Evolutionary conservation across 2,113 vertebrate species (phyloP).

Genomic region (Theristicus caerulescens): DNA sequence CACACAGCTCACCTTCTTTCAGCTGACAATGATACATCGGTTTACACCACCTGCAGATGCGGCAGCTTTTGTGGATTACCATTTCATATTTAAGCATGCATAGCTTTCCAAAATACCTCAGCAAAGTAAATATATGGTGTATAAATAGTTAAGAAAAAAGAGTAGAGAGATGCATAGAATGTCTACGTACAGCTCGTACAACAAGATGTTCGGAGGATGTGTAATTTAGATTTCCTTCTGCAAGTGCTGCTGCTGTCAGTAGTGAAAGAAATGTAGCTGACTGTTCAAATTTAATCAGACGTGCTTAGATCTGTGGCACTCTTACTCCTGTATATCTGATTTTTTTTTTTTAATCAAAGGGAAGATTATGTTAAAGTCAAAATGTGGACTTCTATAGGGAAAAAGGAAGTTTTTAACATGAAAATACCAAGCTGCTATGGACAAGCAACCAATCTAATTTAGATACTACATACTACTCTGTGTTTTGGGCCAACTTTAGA

Average conservation of each 20-base stretch:
- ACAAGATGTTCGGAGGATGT: not conserved
- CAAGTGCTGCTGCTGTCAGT: not conserved
- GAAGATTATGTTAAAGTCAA: not conserved
- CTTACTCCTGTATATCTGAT: not conserved
- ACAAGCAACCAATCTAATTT: not conserved
- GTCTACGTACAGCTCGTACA: rapidly evolving
- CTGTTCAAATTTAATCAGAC: not conserved
- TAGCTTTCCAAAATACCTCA: not conserved
- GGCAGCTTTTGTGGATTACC: not conserved
- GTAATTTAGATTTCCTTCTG: not conserved
- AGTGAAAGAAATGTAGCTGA: not conserved
- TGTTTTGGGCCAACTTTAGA: not conserved
- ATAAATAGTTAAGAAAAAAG: not conserved
- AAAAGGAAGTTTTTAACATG: not conserved
- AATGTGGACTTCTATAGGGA: not conserved
- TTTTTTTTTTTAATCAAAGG: not conserved
- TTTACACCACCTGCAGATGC: not conserved
- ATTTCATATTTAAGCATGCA: not conserved
- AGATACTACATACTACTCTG: not conserved
- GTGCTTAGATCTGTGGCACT: not conserved
- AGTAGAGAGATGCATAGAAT: not conserved
- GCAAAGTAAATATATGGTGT: not conserved
- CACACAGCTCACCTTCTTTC: not conserved
- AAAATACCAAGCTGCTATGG: not conserved
- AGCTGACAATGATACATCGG: not conserved